Percentiles rank a stretch among this genome's conserved stretches.
Conservation (phyloP, 2,888 invertebrate species). For the Stegophylla sp. region DNA sequence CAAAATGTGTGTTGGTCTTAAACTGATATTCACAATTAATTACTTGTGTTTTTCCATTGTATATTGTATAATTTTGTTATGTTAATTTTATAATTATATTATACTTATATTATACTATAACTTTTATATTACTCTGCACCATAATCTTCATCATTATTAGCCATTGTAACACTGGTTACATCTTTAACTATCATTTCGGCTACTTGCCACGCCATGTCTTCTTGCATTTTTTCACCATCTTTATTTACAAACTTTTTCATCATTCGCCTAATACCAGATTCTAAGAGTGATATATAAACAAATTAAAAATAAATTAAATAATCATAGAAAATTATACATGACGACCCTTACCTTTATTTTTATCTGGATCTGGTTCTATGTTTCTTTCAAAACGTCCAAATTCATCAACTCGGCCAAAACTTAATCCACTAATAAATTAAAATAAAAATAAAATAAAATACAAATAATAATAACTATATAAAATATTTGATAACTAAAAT, state of each 20-base stretch:
- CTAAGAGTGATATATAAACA: constrained; percentile 62
- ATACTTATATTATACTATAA: background rate
- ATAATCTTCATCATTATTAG: constrained; percentile 61
- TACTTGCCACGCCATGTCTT: constrained; percentile 96
- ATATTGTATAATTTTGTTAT: constrained; percentile 11
- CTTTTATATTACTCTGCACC: constrained; percentile 43
- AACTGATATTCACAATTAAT: constrained; percentile 16
- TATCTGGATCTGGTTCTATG: constrained; percentile 79
- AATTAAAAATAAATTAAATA: constrained; percentile 25
- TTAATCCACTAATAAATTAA: constrained; percentile 72
- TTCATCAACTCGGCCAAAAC: constrained; percentile 85
- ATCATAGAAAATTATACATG: background rate
- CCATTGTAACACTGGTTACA: constrained; percentile 85
- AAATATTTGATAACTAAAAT: no score
- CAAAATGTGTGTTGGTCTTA: background rate
- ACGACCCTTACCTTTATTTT: constrained; percentile 65
- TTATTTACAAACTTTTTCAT: constrained; percentile 82
- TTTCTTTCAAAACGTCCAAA: constrained; percentile 91
- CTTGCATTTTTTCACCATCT: constrained; percentile 73
- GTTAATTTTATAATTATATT: constrained; percentile 11
- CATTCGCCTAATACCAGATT: constrained; percentile 70
- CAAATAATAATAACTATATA: no score
- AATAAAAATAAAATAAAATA: constrained; percentile 48
- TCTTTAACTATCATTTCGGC: constrained; percentile 97
- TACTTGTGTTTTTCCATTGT: constrained; percentile 28